A percentile compares a stretch with the other conserved stretches of the same genome.
Evolutionary conservation across 2,113 vertebrate genomes (phyloP).

Genomic region (Gila orcuttii): DNA sequence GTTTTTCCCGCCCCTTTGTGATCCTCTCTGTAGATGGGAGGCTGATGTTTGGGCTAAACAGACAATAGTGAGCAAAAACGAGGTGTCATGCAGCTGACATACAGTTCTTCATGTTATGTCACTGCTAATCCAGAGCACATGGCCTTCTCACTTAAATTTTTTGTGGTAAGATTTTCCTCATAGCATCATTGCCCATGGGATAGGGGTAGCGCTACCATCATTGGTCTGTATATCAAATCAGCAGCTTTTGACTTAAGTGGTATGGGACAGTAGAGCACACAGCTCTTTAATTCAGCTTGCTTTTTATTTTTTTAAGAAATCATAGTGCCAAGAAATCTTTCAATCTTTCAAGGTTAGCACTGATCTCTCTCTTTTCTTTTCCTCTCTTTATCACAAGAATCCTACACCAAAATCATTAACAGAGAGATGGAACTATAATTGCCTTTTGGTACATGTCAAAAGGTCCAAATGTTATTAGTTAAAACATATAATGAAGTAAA

Average conservation of each 20-base stretch:
- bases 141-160: constrained; percentile 57
- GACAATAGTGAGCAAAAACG: constrained; percentile 87
- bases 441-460: constrained; percentile 9
- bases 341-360: constrained; percentile 3
- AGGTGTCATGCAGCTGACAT: constrained; percentile 86
- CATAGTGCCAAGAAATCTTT: constrained; percentile 45
- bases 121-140: constrained; percentile 84
- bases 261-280: constrained; percentile 55
- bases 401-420: constrained; percentile 66
- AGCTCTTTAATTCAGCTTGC: constrained; percentile 48
- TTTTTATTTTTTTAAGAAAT: constrained; percentile 69
- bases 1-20: constrained; percentile 96
- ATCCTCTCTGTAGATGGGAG: constrained; percentile 89
- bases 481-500: background rate
- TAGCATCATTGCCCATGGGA: background rate
- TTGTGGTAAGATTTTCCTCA: background rate
- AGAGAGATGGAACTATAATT: constrained; percentile 59
- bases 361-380: constrained; percentile 1
- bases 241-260: constrained; percentile 52
- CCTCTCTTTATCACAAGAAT: constrained; percentile 55
- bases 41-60: constrained; percentile 81
- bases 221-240: constrained; percentile 61
- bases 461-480: background rate
- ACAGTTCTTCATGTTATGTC: constrained; percentile 82
- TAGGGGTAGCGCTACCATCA: background rate